Percentiles rank a stretch among this genome's conserved stretches.
Evolutionary conservation across 2,888 invertebrate species (phyloP).

Genomic region (Celastrina argiolus): DNA sequence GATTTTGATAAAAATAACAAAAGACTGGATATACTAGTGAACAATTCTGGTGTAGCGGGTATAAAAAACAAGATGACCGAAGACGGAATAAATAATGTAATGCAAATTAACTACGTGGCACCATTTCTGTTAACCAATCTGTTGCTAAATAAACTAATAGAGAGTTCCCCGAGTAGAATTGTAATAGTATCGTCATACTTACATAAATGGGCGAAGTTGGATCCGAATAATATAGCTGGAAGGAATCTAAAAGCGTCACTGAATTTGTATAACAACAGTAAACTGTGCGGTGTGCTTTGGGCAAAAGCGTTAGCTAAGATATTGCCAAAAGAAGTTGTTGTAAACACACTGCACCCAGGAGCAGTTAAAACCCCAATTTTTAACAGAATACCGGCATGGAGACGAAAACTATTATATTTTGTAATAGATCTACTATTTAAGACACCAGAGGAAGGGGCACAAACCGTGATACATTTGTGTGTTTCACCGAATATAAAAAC

Average conservation of each 20-base stretch:
- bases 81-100: constrained; percentile 79
- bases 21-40: constrained; percentile 79
- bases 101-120: constrained; percentile 84
- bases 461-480: constrained; percentile 85
- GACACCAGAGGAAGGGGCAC: constrained; percentile 85
- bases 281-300: constrained; percentile 61
- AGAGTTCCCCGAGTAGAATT: constrained; percentile 61
- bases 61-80: constrained; percentile 59
- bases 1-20: constrained; percentile 71
- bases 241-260: constrained; percentile 42
- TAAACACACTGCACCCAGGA: constrained; percentile 90
- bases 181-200: constrained; percentile 61
- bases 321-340: constrained; percentile 79
- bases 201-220: constrained; percentile 67
- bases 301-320: constrained; percentile 58
- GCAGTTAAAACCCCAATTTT: constrained; percentile 87
- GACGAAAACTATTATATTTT: constrained; percentile 68
- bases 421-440: constrained; percentile 81
- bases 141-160: constrained; percentile 66
- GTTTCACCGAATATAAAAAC: constrained; percentile 83
- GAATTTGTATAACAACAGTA: constrained; percentile 66
- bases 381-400: constrained; percentile 70
- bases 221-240: constrained; percentile 45
- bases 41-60: constrained; percentile 78
- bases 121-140: constrained; percentile 85